Conservation (phyloP, 2,888 invertebrate genomes). For the Trimorus sp. region DNA sequence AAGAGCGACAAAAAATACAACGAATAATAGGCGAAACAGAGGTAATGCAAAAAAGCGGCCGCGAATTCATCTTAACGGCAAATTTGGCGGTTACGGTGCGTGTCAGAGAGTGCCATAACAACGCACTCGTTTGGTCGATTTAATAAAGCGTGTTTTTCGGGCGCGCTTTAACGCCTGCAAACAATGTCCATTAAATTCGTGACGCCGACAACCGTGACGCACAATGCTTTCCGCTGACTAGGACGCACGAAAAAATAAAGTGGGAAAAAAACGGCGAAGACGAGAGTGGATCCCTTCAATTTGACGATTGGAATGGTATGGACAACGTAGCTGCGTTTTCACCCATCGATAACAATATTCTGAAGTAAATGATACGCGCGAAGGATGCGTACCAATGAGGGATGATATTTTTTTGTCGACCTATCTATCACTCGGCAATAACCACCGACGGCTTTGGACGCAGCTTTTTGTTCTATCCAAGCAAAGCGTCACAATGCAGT, state of each 20-base stretch:
- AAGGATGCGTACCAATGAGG: conserved; percentile 16
- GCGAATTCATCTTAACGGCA: not conserved
- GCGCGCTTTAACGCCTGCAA: conserved; percentile 14
- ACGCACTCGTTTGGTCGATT: conserved; percentile 51
- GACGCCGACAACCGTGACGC: not conserved
- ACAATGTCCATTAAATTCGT: conserved; percentile 20
- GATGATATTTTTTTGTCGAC: conserved; percentile 18
- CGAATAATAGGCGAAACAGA: too few relatives aligned
- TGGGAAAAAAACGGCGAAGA: not conserved
- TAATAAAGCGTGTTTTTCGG: conserved; percentile 36
- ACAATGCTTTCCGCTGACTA: too few relatives aligned
- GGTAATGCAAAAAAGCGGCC: not conserved
- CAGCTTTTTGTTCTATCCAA: too few relatives aligned
- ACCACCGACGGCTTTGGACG: conserved; percentile 26
- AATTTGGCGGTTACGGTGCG: not conserved
- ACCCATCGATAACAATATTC: conserved; percentile 40
- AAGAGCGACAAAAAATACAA: too few relatives aligned
- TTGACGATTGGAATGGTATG: conserved; percentile 20
- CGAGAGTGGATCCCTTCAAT: not conserved
- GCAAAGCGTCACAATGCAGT: too few relatives aligned
- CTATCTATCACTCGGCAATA: conserved; percentile 36
- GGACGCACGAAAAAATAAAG: conserved; percentile 3
- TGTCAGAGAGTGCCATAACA: conserved; percentile 31
- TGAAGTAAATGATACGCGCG: conserved; percentile 20
- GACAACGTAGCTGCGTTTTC: not conserved